A percentile compares a stretch with the other conserved stretches of the same genome.
phyloP scores from a whole-genome alignment of 2,888 invertebrate species.

The Clivina fossor region DNA sequence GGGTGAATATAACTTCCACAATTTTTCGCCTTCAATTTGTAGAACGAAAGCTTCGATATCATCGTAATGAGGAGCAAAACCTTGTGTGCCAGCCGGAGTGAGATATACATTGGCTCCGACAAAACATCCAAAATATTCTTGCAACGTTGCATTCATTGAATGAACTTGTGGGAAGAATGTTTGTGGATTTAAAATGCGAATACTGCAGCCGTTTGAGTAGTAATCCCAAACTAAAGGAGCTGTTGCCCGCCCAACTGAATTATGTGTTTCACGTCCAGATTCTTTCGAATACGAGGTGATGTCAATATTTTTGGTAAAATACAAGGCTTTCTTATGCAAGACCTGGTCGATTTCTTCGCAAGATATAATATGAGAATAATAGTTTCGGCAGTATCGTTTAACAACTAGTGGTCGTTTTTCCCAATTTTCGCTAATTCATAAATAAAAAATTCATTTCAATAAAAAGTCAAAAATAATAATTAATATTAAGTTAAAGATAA shows the following conservation, averaged over 20 bases:
- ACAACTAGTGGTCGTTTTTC: slow-evolving; percentile 78
- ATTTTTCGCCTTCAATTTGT: slow-evolving; percentile 93
- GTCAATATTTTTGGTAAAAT: slow-evolving; percentile 88
- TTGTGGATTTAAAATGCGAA: slow-evolving; percentile 88
- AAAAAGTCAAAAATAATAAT: too few relatives aligned
- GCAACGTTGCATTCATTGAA: slow-evolving; percentile 72
- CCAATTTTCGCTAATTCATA: slow-evolving; percentile 70
- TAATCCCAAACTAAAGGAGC: slow-evolving; percentile 86
- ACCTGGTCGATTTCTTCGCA: slow-evolving; percentile 76
- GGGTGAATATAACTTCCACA: slow-evolving; percentile 90
- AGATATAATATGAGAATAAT: slow-evolving; percentile 75
- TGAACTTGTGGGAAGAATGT: slow-evolving; percentile 73
- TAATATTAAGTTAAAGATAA: too few relatives aligned
- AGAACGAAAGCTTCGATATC: slow-evolving; percentile 98
- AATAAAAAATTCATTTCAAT: slow-evolving; percentile 38
- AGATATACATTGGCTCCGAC: slow-evolving; percentile 95
- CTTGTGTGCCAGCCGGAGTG: slow-evolving; percentile 94
- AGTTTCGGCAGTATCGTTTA: slow-evolving; percentile 59
- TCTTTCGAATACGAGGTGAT: slow-evolving; percentile 74
- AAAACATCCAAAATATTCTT: slow-evolving; percentile 91
- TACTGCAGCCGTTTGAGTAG: slow-evolving; percentile 85
- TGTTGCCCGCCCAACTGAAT: slow-evolving; percentile 75
- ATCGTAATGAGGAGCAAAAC: slow-evolving; percentile 98
- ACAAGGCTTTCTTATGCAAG: slow-evolving; percentile 71
- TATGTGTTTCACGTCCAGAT: slow-evolving; percentile 83